Conservation (phyloP, 35 echinoderm and acorn worm genomes). For the Eucidaris tribuloides region DNA sequence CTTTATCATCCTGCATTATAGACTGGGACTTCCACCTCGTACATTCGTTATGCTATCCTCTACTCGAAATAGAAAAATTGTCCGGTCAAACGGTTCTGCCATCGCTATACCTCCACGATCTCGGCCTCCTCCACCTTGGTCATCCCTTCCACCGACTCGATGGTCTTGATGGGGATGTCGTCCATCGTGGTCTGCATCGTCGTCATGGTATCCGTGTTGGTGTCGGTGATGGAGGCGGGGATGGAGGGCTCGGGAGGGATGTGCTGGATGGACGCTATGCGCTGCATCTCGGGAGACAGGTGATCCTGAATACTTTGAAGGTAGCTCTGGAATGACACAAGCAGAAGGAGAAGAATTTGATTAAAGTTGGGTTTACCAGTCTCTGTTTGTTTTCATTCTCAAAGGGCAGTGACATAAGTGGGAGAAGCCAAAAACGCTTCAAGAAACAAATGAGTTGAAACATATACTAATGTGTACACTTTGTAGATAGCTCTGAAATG, state of each 20-base stretch:
- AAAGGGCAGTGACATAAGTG: background rate
- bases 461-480: background rate
- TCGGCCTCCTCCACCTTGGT: conserved; percentile 44
- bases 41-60: too few relatives aligned
- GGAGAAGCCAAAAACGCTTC: background rate
- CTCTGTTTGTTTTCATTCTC: too few relatives aligned
- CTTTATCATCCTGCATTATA: too few relatives aligned
- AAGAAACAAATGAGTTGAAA: background rate
- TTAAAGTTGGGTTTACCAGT: too few relatives aligned
- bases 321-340: conserved; percentile 68
- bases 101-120: conserved; percentile 65
- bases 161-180: conserved; percentile 45
- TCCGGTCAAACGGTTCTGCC: too few relatives aligned
- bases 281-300: conserved; percentile 89
- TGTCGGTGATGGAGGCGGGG: background rate
- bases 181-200: conserved; percentile 13
- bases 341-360: background rate
- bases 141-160: conserved; percentile 5
- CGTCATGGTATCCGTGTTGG: conserved; percentile 33
- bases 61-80: too few relatives aligned
- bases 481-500: background rate
- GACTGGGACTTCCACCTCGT: too few relatives aligned
- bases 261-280: conserved; percentile 83
- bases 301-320: conserved; percentile 93
- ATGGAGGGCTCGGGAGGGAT: conserved; percentile 75